Conservation (phyloP, 2,797 vertebrate species). For the Erpetoichthys calabaricus region DNA sequence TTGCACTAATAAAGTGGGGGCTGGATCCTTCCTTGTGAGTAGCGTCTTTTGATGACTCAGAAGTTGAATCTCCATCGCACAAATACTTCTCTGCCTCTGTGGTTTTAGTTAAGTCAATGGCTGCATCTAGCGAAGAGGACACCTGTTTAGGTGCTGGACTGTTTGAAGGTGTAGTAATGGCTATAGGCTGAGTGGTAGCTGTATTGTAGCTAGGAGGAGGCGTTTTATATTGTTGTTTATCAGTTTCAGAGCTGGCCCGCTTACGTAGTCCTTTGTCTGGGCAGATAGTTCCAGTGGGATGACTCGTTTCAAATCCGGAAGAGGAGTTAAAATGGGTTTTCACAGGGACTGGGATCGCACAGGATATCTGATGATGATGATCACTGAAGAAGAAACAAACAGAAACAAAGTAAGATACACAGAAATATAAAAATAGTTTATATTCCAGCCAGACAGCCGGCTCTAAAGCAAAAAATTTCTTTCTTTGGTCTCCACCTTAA, state of each 20-base stretch:
- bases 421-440: too few species aligned
- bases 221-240: conserved; percentile 58
- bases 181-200: conserved; percentile 34
- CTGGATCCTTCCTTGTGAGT: conserved; percentile 17
- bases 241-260: conserved; percentile 66
- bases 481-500: too few species aligned
- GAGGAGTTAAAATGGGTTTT: conserved; percentile 63
- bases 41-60: conserved; percentile 11
- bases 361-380: conserved; percentile 65
- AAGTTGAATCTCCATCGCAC: conserved; percentile 23
- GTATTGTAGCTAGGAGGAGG: conserved; percentile 62
- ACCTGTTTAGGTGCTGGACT: conserved; percentile 28
- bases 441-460: too few species aligned
- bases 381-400: conserved; percentile 52
- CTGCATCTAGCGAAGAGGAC: conserved; percentile 60
- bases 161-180: conserved; percentile 19
- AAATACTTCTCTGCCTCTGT: conserved; percentile 29
- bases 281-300: conserved; percentile 52
- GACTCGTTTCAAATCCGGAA: conserved; percentile 44
- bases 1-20: conserved; percentile 31
- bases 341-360: conserved; percentile 74
- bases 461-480: too few species aligned
- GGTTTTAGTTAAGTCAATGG: conserved; percentile 41
- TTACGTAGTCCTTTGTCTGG: conserved; percentile 70
- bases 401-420: background rate